Conservation (phyloP, 2,888 invertebrate species). For the Fragum sueziense region DNA sequence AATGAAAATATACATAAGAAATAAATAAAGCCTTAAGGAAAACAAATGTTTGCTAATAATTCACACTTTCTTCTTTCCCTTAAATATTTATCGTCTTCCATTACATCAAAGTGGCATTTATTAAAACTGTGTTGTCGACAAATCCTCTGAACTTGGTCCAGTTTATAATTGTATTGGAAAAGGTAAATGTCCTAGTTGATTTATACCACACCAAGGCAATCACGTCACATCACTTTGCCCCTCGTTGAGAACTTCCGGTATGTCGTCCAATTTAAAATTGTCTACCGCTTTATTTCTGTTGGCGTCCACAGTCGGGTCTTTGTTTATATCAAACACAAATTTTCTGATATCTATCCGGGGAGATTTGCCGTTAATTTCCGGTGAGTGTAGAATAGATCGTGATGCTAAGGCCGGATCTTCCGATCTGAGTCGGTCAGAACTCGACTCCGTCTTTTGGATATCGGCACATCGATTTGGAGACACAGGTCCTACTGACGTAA, state of each 20-base stretch:
- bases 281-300: conserved; percentile 9
- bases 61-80: no score
- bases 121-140: no score
- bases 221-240: conserved; percentile 8
- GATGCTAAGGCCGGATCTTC: not conserved
- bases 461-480: conserved; percentile 46
- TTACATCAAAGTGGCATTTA: no score
- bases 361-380: not conserved
- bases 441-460: conserved; percentile 6
- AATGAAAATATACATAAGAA: no score
- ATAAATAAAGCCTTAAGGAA: no score
- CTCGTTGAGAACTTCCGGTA: conserved; percentile 9
- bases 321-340: not conserved
- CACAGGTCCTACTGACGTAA: conserved; percentile 62
- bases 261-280: not conserved
- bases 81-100: no score
- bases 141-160: no score
- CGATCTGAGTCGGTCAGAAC: not conserved
- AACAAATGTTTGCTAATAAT: no score
- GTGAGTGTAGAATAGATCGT: not conserved
- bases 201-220: no score
- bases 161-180: no score
- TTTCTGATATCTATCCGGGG: not conserved
- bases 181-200: no score
- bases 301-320: conserved; percentile 1